phyloP scores from a whole-genome alignment of 2,888 invertebrate genomes.

The Pediacus dermestoides region DNA sequence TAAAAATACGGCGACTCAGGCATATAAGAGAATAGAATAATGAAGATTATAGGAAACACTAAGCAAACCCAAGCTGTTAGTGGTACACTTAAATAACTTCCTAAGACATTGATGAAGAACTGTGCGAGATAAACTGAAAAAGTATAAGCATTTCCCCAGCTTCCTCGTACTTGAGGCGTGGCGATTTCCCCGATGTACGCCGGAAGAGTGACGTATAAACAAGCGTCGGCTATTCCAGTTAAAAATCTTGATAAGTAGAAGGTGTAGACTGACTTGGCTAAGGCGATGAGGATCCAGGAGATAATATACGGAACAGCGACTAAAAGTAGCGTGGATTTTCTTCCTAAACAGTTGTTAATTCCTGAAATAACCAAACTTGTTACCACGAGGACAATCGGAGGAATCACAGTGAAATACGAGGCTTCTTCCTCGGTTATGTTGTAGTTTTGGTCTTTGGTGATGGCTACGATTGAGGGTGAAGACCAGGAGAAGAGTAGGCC shows the following conservation, averaged over 20 bases:
- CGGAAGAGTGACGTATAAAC: constrained; percentile 30
- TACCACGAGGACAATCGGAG: constrained; percentile 34
- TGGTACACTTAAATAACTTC: constrained; percentile 54
- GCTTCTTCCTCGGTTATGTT: constrained; percentile 40
- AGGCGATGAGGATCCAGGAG: constrained; percentile 30
- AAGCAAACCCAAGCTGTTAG: constrained; percentile 56
- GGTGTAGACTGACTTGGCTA: constrained; percentile 31
- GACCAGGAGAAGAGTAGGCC: constrained; percentile 31
- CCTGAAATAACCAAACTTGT: constrained; percentile 31
- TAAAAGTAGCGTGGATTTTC: constrained; percentile 35
- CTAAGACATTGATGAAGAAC: constrained; percentile 50
- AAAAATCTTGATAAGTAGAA: constrained; percentile 38
- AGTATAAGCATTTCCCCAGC: constrained; percentile 36
- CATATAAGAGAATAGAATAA: constrained; percentile 56
- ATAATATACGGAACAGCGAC: constrained; percentile 34
- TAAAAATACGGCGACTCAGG: constrained; percentile 53
- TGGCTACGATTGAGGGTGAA: constrained; percentile 39
- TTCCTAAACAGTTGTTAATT: constrained; percentile 36
- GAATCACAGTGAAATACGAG: constrained; percentile 40
- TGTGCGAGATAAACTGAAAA: constrained; percentile 31
- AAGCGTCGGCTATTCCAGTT: constrained; percentile 34
- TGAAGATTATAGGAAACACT: constrained; percentile 55
- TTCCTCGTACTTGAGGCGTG: constrained; percentile 33
- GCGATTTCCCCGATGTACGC: constrained; percentile 35
- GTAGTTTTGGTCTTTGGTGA: constrained; percentile 33